Evolutionary conservation across 2,113 vertebrate genomes (phyloP), one percentile per base, ranked within the genome.

Genomic region (Lichenostomus cassidix): DNA sequence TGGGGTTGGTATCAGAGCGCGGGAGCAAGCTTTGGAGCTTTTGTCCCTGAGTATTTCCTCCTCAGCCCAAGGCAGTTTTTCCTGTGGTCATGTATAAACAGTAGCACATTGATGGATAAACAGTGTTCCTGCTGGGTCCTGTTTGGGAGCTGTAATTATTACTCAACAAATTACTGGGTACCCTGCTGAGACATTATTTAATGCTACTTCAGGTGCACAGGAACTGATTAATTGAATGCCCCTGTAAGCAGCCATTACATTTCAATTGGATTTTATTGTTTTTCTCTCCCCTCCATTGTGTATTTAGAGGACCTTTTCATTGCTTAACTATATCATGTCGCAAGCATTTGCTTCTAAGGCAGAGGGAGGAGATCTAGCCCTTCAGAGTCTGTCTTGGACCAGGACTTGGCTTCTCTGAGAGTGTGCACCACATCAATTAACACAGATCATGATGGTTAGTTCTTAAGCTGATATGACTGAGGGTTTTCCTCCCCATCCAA

Each of bases 141-240:
- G 16, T 44, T 78, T 76, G 52, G 64, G 64, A 95, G 69, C 71
- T 89, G 77, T 94, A 89, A 88, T 97, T 89, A 95, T 81, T 83
- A 75, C 89, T 95, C 80, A 94, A 53, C 59, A 80, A 68, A 90
- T 94, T 77, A 83, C 69, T 90, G 75, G 15, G 33, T 56, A 78
- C 19, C 86, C 89, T 79, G 83, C 70, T 83, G 87, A 39, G 52
- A 55, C 49, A 69, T 44, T 91, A 83, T 81, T 93, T 85, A 63
- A 60, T 83, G 46, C 95, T 95, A 71, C 75, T 64, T 94, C 60
- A 50, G 90, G 89, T 87, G 68, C 68, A 78, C 52, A 75, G 60
- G 78, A 83, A 75, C 71, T 94, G 77, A 91, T 95, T 92, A 92
- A 92, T 56, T 90, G 65, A 95, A 88, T 62, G 35, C 53, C 31